These are phyloP conservation scores for Microcebus jonahi DNA, from an alignment of 2,113 vertebrate species.

Conservation along the genomic window DNA sequence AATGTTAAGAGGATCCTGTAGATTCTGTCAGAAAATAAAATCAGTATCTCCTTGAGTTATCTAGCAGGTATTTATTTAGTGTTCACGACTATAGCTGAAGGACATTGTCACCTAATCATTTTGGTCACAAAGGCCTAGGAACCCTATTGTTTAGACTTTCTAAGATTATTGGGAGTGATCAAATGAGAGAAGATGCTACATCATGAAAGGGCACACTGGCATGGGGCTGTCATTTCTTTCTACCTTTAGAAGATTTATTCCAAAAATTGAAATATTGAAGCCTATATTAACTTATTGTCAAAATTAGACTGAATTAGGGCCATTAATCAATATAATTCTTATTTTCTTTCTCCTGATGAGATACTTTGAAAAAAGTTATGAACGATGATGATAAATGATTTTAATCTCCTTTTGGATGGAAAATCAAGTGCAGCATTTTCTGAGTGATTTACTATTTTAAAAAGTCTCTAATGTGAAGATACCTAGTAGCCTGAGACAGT, in stretches of 20 bases:
- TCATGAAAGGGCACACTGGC: not conserved
- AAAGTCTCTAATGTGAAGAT: not conserved
- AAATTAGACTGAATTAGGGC: constrained; percentile 21
- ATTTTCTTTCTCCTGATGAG: constrained; percentile 23
- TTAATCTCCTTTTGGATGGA: constrained; percentile 5
- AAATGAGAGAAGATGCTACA: not conserved
- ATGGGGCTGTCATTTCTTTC: not conserved
- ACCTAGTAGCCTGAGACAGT: not conserved
- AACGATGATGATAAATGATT: not conserved
- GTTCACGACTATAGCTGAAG: not conserved
- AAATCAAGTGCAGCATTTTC: constrained; percentile 11
- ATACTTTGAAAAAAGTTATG: not conserved
- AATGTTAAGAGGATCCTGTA: constrained; percentile 34
- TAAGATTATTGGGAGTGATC: not conserved
- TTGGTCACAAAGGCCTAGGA: not conserved
- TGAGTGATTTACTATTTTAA: not conserved
- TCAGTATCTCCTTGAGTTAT: not conserved
- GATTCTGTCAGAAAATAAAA: not conserved
- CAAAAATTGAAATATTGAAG: not conserved
- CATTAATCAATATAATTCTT: not conserved
- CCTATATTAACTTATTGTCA: not conserved
- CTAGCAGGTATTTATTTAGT: not conserved
- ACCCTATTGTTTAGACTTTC: not conserved
- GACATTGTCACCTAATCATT: not conserved
- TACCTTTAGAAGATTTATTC: not conserved